Percentiles rank a stretch among this genome's conserved stretches.
Evolutionary conservation across 2,888 invertebrate species (phyloP).

Genomic region (Gastracanthus pulcherrimus): DNA sequence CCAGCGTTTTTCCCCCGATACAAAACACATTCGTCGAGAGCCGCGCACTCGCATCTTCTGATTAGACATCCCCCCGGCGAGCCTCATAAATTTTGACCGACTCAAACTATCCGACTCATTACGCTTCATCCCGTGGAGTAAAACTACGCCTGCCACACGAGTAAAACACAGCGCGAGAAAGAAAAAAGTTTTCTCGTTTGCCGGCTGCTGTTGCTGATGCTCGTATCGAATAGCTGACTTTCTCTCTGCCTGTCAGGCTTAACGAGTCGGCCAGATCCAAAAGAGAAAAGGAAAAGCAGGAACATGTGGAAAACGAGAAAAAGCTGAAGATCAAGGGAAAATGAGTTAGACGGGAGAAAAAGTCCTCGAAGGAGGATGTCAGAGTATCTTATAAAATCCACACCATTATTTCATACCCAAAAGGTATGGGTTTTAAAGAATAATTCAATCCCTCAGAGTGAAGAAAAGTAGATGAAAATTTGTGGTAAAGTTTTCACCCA

Average conservation of each 20-base stretch:
- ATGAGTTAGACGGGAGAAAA: constrained; percentile 37
- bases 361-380: constrained; percentile 47
- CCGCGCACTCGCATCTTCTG: not conserved
- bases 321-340: not conserved
- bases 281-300: not conserved
- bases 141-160: constrained; percentile 5
- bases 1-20: not conserved
- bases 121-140: not conserved
- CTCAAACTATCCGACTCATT: constrained; percentile 29
- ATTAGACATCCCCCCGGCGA: not conserved
- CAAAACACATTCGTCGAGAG: not conserved
- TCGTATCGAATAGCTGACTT: constrained; percentile 16
- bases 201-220: not conserved
- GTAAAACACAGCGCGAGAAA: not conserved
- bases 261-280: constrained; percentile 33
- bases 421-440: no score
- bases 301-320: not conserved
- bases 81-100: constrained; percentile 12
- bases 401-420: no score
- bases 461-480: no score
- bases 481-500: no score
- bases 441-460: no score
- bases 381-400: no score
- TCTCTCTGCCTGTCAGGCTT: constrained; percentile 23
- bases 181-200: constrained; percentile 49